Percentiles rank a stretch among this genome's conserved stretches.
Conservation (phyloP, 2,113 vertebrate genomes). For the Chinchilla lanigera region DNA sequence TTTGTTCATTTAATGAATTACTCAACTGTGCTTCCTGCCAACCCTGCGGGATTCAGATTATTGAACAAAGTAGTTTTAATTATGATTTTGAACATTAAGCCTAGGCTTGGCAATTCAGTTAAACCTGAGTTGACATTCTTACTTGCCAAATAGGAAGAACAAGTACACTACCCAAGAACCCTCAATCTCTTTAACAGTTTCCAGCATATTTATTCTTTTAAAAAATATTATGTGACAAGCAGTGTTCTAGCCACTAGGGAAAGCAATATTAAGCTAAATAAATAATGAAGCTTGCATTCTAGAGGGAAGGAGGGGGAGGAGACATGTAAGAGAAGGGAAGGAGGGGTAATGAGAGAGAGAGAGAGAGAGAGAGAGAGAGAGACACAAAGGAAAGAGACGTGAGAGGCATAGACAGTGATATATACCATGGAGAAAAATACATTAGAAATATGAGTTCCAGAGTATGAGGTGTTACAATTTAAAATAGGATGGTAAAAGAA, state of each 20-base stretch:
- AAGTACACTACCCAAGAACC: neutral
- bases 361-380: neutral
- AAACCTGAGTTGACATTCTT: neutral
- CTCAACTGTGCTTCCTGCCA: neutral
- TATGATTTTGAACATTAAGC: neutral
- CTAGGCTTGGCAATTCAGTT: neutral
- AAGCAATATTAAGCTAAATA: conserved; percentile 34
- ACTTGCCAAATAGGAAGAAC: neutral
- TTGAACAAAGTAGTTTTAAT: neutral
- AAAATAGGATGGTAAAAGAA: neutral
- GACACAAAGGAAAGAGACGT: neutral
- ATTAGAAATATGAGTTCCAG: neutral
- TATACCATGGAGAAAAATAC: neutral
- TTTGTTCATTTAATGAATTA: neutral
- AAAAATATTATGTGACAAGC: neutral
- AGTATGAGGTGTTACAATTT: neutral
- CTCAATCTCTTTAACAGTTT: conserved; percentile 29
- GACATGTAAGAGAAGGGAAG: too few relatives aligned
- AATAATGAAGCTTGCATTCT: neutral
- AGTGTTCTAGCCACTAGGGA: neutral
- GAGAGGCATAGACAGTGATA: neutral
- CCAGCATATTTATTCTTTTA: neutral
- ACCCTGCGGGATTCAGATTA: neutral
- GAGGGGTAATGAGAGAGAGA: neutral
- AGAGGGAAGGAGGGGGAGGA: neutral